A percentile compares a stretch with the other conserved stretches of the same genome.
phyloP scores from a whole-genome alignment of 2,888 invertebrate species.

The Oscheius sp. region DNA sequence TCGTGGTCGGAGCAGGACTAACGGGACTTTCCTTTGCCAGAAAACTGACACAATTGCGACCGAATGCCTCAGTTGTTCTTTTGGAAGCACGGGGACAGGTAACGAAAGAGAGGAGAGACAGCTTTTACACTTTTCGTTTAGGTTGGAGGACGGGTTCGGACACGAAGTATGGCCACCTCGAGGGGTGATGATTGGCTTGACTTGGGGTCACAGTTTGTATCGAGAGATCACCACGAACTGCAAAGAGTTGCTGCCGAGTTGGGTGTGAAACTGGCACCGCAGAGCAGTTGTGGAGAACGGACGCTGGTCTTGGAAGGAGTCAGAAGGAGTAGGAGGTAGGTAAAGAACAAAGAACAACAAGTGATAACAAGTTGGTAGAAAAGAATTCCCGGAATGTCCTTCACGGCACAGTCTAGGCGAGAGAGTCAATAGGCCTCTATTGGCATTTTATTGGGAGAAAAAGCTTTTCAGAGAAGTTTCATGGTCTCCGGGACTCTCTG shows the following conservation, averaged over 20 bases:
- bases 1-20: slow-evolving; percentile 39
- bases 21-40: slow-evolving; percentile 38
- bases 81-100: slow-evolving; percentile 53
- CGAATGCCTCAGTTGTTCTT: slow-evolving; percentile 44
- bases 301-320: slow-evolving; percentile 44
- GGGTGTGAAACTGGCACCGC: slow-evolving; percentile 38
- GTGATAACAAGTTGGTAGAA: background rate
- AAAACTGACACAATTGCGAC: slow-evolving; percentile 20
- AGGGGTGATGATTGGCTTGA: slow-evolving; percentile 56
- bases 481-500: slow-evolving; percentile 34
- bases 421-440: too few relatives aligned
- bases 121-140: background rate
- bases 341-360: background rate
- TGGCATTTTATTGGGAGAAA: too few relatives aligned
- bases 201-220: slow-evolving; percentile 57
- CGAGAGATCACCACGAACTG: slow-evolving; percentile 47
- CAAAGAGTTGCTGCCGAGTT: slow-evolving; percentile 47
- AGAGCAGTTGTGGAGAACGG: slow-evolving; percentile 49
- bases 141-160: slow-evolving; percentile 54
- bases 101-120: background rate
- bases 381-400: slow-evolving; percentile 1
- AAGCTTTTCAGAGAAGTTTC: slow-evolving; percentile 26
- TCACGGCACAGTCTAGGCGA: too few relatives aligned
- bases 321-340: slow-evolving; percentile 40
- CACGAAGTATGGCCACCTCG: slow-evolving; percentile 53